Evolutionary conservation across 2,888 invertebrate genomes (phyloP).

Genomic region (Lasioglossum pauxillum): DNA sequence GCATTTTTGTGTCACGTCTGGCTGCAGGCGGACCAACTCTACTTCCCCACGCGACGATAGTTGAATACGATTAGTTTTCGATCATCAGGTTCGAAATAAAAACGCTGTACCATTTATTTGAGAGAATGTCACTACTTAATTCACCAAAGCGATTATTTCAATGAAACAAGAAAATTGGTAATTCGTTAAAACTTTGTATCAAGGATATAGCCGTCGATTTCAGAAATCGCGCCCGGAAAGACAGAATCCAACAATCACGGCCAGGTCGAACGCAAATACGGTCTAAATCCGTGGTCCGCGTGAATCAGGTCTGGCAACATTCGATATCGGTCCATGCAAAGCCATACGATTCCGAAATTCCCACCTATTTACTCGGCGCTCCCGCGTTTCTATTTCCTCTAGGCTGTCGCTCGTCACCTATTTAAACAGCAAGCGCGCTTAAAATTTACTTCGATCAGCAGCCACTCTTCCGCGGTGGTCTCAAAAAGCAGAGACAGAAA

Average conservation of each 20-base stretch:
- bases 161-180: not conserved
- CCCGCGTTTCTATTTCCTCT: conserved; percentile 40
- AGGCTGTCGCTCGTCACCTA: conserved; percentile 57
- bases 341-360: conserved; percentile 31
- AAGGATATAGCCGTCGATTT: not conserved
- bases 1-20: not conserved
- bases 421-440: conserved; percentile 57
- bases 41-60: not conserved
- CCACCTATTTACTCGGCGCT: conserved; percentile 37
- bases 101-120: not conserved
- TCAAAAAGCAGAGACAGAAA: not conserved
- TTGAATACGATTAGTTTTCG: not conserved
- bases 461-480: not conserved
- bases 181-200: not conserved
- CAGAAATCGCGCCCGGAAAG: not conserved
- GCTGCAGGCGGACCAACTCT: not conserved
- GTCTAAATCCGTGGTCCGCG: conserved; percentile 25
- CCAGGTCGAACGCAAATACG: conserved; percentile 39
- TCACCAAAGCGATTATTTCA: not conserved
- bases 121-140: not conserved
- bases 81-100: not conserved
- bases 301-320: conserved; percentile 15
- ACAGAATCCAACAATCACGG: conserved; percentile 27
- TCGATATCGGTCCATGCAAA: conserved; percentile 6
- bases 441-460: conserved; percentile 59